Conservation (phyloP, 2,113 vertebrate species). For the Carettochelys insculpta region DNA sequence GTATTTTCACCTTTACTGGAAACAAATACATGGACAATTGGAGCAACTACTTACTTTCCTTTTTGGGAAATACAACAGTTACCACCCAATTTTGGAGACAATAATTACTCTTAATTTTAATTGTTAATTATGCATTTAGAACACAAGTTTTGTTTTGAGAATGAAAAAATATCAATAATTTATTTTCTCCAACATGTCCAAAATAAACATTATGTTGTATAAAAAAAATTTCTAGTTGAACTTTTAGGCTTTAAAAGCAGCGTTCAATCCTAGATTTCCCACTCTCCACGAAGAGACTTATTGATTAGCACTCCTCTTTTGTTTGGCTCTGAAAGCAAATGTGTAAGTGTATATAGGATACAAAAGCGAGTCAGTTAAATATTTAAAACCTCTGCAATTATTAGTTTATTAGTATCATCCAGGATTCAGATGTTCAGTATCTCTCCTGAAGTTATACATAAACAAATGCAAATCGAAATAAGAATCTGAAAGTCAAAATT, state of each 20-base stretch:
- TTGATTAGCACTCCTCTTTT: neutral
- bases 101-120: slow-evolving; percentile 18
- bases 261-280: neutral
- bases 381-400: slow-evolving; percentile 87
- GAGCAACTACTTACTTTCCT: accelerated
- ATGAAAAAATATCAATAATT: neutral
- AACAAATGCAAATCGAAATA: slow-evolving; percentile 83
- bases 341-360: neutral
- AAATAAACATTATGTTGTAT: slow-evolving; percentile 49
- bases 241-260: neutral
- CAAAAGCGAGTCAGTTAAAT: slow-evolving; percentile 73
- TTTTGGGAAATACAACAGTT: accelerated
- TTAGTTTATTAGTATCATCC: slow-evolving; percentile 87
- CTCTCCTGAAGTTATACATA: slow-evolving; percentile 83
- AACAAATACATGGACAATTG: neutral
- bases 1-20: neutral
- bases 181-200: slow-evolving; percentile 35
- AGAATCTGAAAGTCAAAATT: slow-evolving; percentile 84
- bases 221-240: neutral
- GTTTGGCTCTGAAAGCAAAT: slow-evolving; percentile 25
- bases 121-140: neutral
- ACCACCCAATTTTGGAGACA: neutral
- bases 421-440: slow-evolving; percentile 84
- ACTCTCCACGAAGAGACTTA: accelerated
- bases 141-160: slow-evolving; percentile 27